Conservation (phyloP, 1,140 invertebrate species). For the Pseudomyrmex dendroicus region DNA sequence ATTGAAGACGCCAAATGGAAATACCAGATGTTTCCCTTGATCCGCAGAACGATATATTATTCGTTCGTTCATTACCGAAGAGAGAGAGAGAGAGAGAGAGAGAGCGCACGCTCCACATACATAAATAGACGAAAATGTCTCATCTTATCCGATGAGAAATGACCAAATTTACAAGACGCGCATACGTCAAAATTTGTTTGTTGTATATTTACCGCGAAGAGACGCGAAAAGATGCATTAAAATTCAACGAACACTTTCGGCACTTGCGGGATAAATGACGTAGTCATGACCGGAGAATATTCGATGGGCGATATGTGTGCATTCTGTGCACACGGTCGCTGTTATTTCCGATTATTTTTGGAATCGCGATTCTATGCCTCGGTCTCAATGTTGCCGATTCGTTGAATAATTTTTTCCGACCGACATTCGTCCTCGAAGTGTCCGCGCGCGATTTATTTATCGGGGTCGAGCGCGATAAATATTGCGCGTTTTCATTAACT, state of each 20-base stretch:
- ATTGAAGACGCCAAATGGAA: not conserved
- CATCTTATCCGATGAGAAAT: not conserved
- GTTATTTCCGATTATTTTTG: constrained; percentile 26
- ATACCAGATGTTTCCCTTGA: constrained; percentile 18
- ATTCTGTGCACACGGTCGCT: not conserved
- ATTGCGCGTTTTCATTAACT: constrained; percentile 17
- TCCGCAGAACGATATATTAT: constrained; percentile 31
- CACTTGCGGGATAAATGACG: too few relatives aligned
- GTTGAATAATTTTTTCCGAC: constrained; percentile 24
- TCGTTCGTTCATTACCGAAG: not conserved
- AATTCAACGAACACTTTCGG: constrained; percentile 6
- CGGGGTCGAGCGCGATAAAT: constrained; percentile 25
- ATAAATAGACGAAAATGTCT: not conserved
- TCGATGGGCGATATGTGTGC: not conserved
- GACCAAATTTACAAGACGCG: not conserved
- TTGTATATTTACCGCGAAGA: not conserved
- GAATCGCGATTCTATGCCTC: not conserved
- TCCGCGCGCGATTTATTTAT: constrained; percentile 45
- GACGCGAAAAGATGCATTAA: not conserved
- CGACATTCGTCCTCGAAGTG: constrained; percentile 15
- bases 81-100: not conserved
- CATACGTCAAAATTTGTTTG: not conserved
- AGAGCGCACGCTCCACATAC: not conserved
- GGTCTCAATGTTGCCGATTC: not conserved
- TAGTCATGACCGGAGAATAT: not conserved